Evolutionary conservation across 2,888 invertebrate species (phyloP), one percentile per base, ranked within the genome.

Genomic region (Cerastoderma edule): DNA sequence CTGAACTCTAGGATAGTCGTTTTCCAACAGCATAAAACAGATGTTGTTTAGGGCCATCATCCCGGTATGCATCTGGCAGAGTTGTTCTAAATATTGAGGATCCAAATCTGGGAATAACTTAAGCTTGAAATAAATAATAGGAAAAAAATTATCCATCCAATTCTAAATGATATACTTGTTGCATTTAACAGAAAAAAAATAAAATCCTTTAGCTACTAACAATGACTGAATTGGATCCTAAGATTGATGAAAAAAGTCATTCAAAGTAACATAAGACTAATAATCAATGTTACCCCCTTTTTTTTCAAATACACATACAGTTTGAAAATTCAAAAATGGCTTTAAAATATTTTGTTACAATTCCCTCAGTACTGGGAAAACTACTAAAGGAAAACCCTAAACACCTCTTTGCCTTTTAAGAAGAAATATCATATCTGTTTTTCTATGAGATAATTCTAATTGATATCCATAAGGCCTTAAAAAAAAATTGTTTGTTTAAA

Each of bases 21-120:
- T 73, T 30, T 87, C 86, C n/a, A 86, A 66, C 10, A 87, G 71
- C 8, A 54, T 28, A 54, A 75, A 72, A 71, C 86, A 83, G 22
- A 83, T 80, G 39, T 75, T 78, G 68, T 85, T 85, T 33, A 85
- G 72, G 0, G 83, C 81, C 72, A 72, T 72, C 13, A 50, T 72
- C 66, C 78, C 73, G n/a, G 33, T 48, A 28, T 80, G 60, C 30
- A 50, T 32, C 10, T 35, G 22, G 24, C 73, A 57, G 50, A 83
- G 57, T 13, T 54, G 35, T 24, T 80, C 65, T 19, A 66, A 33
- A 69, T 78, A 79, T 0, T 22, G 27, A 0, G 73, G 72, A 19
- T 85, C 83, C 6, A 79, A 83, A 73, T 83, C 79, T 1, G 84
- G 83, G 56, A 87, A 84, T 68, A 87, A 56, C 8, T 69, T 57